Evolutionary conservation across 2,888 invertebrate species (phyloP), one percentile per base, ranked within the genome.

Genomic region (Thereva unica): DNA sequence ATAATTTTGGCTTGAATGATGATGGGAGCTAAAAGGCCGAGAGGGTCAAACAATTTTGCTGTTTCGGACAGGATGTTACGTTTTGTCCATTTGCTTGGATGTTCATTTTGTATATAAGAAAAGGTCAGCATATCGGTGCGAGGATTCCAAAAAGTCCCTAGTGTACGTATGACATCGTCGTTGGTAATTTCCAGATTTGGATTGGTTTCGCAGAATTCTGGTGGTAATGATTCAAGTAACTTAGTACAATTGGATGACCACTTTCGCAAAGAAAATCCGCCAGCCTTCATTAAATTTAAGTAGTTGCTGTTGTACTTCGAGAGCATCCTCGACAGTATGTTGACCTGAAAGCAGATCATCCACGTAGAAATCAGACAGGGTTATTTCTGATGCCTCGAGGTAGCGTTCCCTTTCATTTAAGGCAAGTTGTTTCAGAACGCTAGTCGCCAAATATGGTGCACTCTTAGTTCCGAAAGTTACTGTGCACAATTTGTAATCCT

Each of bases 301-400:
- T 4, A 64, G n/a, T n/a, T 66, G 35, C 8, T 55, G 34, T 55
- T 64, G 50, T 38, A 72, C 42, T 40, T 10, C 10, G 40, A 56
- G 47, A 9, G 64, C 55, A 4, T 61, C 56, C 38, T 9, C 35
- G 1, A 66, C 6, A 12, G 5, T 12, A 52, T 68, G 54, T 4
- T 35, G 5, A 0, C 65, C 64, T 8, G 37, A 42, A 2, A 59
- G 2, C 1, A 59, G n/a, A 50, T 68, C 66, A 50, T 68, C 68
- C 8, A 68, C 47, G 41, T 66, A 68, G 42, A 52, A 66, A 44
- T 47, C 41, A 9, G 45, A 40, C n/a, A 42, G n/a, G n/a, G 3
- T 3, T 35, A 45, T 40, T 34, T 59, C 38, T 2, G 66, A 40
- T 1, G 70, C 72, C n/a, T 67, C 1, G 1, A 70, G 71, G 23